phyloP scores from a whole-genome alignment of 2,113 vertebrate genomes.

The Eretmochelys imbricata region DNA sequence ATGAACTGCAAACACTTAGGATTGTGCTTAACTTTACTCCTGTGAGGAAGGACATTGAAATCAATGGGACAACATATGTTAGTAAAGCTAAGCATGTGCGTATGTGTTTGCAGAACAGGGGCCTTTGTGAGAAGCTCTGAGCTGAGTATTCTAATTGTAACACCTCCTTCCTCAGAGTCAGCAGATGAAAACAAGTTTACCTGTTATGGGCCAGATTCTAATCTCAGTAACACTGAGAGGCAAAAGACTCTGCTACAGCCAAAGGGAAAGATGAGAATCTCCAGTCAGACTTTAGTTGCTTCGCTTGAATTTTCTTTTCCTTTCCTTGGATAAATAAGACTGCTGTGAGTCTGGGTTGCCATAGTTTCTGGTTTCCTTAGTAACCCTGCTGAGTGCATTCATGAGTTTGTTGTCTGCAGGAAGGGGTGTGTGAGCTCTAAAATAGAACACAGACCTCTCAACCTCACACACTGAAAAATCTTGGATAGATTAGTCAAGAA shows the following conservation, averaged over 20 bases:
- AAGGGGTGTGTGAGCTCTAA: constrained; percentile 24
- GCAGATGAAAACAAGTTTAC: background rate
- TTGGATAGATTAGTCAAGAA: background rate
- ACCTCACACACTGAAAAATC: background rate
- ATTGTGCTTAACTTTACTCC: background rate
- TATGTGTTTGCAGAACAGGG: background rate
- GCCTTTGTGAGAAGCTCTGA: background rate
- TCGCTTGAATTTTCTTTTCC: constrained; percentile 45
- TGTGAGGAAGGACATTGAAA: background rate
- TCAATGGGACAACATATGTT: background rate
- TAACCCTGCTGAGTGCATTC: constrained; percentile 58
- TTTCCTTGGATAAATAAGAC: constrained; percentile 57
- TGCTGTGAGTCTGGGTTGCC: constrained; percentile 53
- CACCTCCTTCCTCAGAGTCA: background rate
- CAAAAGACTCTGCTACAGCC: background rate
- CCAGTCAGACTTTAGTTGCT: background rate
- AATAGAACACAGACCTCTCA: constrained; percentile 22
- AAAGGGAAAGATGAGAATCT: constrained; percentile 50
- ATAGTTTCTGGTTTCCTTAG: constrained; percentile 77
- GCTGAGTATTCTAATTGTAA: background rate
- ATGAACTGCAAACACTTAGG: background rate
- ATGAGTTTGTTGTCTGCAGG: constrained; percentile 41
- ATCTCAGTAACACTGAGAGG: background rate
- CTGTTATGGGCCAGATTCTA: background rate
- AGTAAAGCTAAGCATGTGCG: constrained; percentile 2